These are phyloP conservation scores for Eubasilissa regina DNA, from an alignment of 1,140 invertebrate genomes.

Conservation along the genomic window DNA sequence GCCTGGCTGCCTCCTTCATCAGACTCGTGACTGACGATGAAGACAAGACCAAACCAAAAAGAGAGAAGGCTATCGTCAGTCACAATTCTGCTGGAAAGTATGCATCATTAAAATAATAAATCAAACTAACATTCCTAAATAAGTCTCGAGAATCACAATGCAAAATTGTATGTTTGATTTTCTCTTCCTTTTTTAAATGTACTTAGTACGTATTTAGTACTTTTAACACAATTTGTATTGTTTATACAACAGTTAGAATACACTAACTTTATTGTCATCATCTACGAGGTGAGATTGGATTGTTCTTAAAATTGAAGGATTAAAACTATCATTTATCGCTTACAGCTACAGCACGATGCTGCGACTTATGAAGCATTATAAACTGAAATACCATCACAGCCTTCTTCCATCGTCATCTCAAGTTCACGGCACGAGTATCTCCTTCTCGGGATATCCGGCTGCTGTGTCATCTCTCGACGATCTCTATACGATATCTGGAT, in stretches of 20 bases:
- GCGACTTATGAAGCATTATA: constrained; percentile 91
- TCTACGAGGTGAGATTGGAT: too few species aligned
- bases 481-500: constrained; percentile 80
- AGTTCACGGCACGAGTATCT: constrained; percentile 80
- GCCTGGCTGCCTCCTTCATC: constrained; percentile 66
- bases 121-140: too few species aligned
- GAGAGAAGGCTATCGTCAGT: constrained; percentile 67
- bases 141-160: too few species aligned
- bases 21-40: constrained; percentile 62
- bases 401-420: constrained; percentile 73
- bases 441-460: constrained; percentile 92
- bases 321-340: constrained; percentile 33
- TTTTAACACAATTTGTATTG: too few species aligned
- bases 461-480: constrained; percentile 91
- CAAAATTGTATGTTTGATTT: too few species aligned
- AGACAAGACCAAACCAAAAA: constrained; percentile 63
- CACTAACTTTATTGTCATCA: too few species aligned
- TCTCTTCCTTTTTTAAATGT: too few species aligned
- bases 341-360: constrained; percentile 88
- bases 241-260: too few species aligned
- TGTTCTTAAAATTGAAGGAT: too few species aligned
- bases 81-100: constrained; percentile 74
- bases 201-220: too few species aligned
- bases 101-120: too few species aligned
- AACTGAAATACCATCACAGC: constrained; percentile 82